A percentile compares a stretch with the other conserved stretches of the same genome.
Evolutionary conservation across 1,140 invertebrate genomes (phyloP).

Genomic region (Sarcophaga bullata): DNA sequence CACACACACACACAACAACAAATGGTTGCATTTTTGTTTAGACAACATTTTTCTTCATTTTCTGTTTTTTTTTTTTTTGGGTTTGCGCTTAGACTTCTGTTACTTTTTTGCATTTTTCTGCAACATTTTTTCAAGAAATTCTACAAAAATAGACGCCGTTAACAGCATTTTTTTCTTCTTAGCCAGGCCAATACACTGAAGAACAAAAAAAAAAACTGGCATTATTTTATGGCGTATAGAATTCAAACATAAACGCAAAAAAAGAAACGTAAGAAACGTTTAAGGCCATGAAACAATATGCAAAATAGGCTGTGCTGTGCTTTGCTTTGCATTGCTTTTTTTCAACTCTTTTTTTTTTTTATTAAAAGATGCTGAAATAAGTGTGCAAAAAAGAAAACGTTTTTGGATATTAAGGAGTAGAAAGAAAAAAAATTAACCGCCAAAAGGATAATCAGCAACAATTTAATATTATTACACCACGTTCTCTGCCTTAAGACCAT

Average conservation of each 20-base stretch:
- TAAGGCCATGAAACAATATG: conserved; percentile 48
- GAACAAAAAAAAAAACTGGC: conserved; percentile 2
- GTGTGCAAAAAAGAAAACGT: not conserved
- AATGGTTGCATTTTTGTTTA: conserved; percentile 39
- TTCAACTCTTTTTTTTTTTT: too few species aligned
- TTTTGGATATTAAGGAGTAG: not conserved
- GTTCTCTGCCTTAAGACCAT: conserved; percentile 46
- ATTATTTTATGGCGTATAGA: not conserved
- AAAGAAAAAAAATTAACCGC: conserved; percentile 53
- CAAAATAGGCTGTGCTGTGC: conserved; percentile 49
- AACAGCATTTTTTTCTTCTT: not conserved
- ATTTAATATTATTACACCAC: conserved; percentile 66
- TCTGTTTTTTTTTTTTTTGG: too few species aligned
- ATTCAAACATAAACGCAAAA: not conserved
- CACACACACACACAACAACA: not conserved
- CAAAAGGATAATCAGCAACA: conserved; percentile 66
- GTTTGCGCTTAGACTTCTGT: too few species aligned
- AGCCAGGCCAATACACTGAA: not conserved
- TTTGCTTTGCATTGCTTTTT: conserved; percentile 7
- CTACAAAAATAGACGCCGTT: conserved; percentile 35
- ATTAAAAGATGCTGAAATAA: not conserved
- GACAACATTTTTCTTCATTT: conserved; percentile 14
- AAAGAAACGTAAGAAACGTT: too few species aligned
- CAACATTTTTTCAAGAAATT: not conserved
- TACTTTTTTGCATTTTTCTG: too few species aligned